Base-by-base conservation (phyloP, 2,797 vertebrate species). In the Liparis tanakae region DNA sequence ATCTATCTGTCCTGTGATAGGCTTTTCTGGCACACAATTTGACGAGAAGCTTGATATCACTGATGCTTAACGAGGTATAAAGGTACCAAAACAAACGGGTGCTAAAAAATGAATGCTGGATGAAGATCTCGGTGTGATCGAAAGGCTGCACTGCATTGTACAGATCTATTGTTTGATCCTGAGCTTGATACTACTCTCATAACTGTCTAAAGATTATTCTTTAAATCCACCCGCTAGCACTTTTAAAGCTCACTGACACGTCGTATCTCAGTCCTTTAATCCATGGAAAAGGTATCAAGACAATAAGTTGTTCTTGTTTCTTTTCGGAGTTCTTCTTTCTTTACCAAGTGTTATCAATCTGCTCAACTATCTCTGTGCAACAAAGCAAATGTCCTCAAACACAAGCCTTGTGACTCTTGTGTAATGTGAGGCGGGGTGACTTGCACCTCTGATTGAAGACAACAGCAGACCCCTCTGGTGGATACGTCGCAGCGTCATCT, bases 401-500 rank as follows among this genome's bases (percentile, higher is more conserved):
- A 22, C 7, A 13, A 39, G 12, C 67, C n/a, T 13, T 41, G 7
- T 6, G 13, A 15, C 14, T 62, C 8, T 7, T 8, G 17, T 46
- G 17, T 8, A 46, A 46, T n/a, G 7, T 22, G 30, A 77, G 62
- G 34, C 22, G 46, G 33, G 17, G 30, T 58, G 63, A 77, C 48
- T 70, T 62, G 14, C 57, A 22, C 18, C 0, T 63, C 54, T 62
- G 33, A 75, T 76, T 34, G 18, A 61, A 64, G 65, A 70, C 65
- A 75, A 70, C 22, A 58, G 63, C 33, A 34, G 30, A 46, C 57
- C 70, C 72, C 34, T 55, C 18, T 56, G 70, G 54, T 65, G 59
- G 34, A 72, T 36, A 75, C 33, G 18, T 36, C 48, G 63, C 59
- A 34, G 44, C 46, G 25, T 81, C 34, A 53, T 53, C 78, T 70